Evolutionary conservation across 2,113 vertebrate genomes (phyloP), one percentile per base, ranked within the genome.

Genomic region (Corapipo altera): DNA sequence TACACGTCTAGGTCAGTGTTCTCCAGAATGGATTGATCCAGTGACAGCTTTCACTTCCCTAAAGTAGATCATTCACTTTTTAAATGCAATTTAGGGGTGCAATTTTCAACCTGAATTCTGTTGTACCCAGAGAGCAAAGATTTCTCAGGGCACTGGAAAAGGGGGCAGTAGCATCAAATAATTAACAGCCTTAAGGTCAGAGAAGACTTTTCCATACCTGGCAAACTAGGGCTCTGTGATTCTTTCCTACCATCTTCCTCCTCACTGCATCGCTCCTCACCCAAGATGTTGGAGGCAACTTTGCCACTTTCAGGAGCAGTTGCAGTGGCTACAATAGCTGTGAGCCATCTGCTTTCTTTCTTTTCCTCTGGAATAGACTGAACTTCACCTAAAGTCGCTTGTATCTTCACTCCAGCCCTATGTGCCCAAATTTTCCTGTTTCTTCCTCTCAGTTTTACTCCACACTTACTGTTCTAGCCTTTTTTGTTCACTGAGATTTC

Each of bases 91-190:
- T 41, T 4, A 64, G 27, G 9, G 6, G 23, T 35, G 41, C 22
- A 17, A 7, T 30, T 85, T 95, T 61, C 67, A 79, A 32, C 6
- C 66, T 58, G 32, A 6, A 41, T 70, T 83, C 62, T 79, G 15
- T 32, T 80, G 37, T 58, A 79, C 8, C 32, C 5, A n/a, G 43
- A 70, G 18, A 66, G 7, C 15, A 58, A 27, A 85, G 51, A 58
- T 17, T n/a, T 76, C 35, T 73, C 54, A 23, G 44, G 67, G 12
- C 24, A 49, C 16, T 78, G 48, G 30, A 41, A 92, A 70, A 11
- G 11, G 23, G 9, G 8, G 6, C 2, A 15, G 27, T 21, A 27
- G 6, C 35, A 27, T 18, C 41, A 61, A 27, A 8, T 0, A 1
- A 58, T 49, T 62, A n/a, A 46, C 8, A 52, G 2, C 13, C 22